A percentile compares a stretch with the other conserved stretches of the same genome.
These are phyloP conservation scores for Doryteuthis pealeii DNA, from an alignment of 1,140 invertebrate genomes.

Conservation along the genomic window DNA sequence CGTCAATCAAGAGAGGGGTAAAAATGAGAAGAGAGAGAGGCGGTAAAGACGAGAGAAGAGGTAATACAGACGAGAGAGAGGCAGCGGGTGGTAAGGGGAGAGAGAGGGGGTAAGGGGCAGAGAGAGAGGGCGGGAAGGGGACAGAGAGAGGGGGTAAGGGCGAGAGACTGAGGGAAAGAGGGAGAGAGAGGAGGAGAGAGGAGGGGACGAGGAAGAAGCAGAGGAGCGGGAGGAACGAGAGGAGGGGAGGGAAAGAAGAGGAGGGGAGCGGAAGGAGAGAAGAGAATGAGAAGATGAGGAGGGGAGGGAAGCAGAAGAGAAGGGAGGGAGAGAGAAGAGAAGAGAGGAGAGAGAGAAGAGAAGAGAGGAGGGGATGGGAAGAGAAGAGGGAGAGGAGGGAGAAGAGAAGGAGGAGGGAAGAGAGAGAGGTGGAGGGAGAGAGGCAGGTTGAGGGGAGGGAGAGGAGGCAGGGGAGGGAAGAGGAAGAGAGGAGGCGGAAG, in stretches of 20 bases:
- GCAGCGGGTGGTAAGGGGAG: too few relatives aligned
- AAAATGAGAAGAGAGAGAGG: too few relatives aligned
- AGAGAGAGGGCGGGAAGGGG: too few relatives aligned
- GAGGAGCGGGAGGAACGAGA: neutral
- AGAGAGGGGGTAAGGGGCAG: too few relatives aligned
- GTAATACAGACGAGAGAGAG: too few relatives aligned
- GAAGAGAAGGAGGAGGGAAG: neutral
- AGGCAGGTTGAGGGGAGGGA: too few relatives aligned
- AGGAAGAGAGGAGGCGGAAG: neutral
- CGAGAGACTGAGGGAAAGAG: neutral
- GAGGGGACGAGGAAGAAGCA: neutral
- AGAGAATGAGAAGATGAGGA: neutral
- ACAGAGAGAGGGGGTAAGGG: too few relatives aligned
- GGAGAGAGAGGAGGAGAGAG: neutral
- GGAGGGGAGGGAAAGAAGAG: neutral
- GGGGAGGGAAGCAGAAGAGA: neutral
- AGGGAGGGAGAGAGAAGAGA: neutral
- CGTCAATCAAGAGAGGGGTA: too few relatives aligned
- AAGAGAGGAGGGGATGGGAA: too few relatives aligned
- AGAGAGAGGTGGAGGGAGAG: neutral
- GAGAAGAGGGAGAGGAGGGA: neutral
- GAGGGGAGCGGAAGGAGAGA: too few relatives aligned
- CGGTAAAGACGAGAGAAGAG: too few relatives aligned
- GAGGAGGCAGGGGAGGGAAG: neutral
- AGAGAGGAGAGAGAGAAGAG: neutral